Evolutionary conservation across 2,113 vertebrate genomes (phyloP).

Genomic region (Hippolais icterina): DNA sequence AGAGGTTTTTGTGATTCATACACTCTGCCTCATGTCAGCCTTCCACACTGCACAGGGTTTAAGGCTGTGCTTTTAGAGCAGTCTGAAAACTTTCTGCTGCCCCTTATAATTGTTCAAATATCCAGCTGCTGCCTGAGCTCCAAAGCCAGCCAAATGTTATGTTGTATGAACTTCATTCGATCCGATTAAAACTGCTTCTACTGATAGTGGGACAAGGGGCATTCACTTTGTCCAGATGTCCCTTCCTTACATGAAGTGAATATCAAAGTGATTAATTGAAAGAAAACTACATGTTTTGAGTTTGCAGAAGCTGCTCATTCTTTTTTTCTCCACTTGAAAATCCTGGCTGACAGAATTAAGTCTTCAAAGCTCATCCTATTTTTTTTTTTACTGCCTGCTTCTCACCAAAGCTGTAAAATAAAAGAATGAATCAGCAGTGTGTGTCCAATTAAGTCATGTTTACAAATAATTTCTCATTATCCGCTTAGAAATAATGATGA

Average conservation of each 20-base stretch:
- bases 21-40: neutral
- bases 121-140: neutral
- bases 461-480: slow-evolving; percentile 45
- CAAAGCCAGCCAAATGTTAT: neutral
- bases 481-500: neutral
- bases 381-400: neutral
- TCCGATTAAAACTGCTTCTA: neutral
- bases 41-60: neutral
- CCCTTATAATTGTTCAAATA: neutral
- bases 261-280: neutral
- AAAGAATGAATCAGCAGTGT: neutral
- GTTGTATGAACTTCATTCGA: rapidly evolving
- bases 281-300: rapidly evolving
- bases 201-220: neutral
- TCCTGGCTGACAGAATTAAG: neutral
- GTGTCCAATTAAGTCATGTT: slow-evolving; percentile 25
- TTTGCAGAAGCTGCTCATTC: neutral
- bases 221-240: neutral
- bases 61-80: neutral
- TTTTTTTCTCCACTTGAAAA: neutral
- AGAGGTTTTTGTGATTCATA: neutral
- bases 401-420: neutral
- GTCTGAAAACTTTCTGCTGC: neutral
- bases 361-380: neutral
- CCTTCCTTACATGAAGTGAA: neutral